Percentiles rank a stretch among this genome's conserved stretches.
Evolutionary conservation across 2,888 invertebrate genomes (phyloP).

Genomic region (Julus scandinavius): DNA sequence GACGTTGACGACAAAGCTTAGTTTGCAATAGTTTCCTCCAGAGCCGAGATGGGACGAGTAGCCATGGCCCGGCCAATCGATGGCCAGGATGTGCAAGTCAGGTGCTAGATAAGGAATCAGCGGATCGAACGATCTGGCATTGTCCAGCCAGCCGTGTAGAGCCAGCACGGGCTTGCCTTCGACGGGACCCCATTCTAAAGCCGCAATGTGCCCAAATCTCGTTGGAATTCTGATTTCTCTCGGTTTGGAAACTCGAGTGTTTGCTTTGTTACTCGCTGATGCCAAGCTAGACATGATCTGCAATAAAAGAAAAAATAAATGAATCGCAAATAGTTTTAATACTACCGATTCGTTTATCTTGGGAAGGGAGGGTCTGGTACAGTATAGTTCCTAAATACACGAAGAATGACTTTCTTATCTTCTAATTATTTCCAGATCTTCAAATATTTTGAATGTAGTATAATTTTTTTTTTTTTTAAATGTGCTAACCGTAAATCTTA

Average conservation of each 20-base stretch:
- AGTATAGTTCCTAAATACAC: background rate
- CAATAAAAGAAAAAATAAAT: background rate
- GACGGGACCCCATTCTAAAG: slow-evolving; percentile 50
- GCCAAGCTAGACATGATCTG: background rate
- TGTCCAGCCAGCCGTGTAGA: slow-evolving; percentile 59
- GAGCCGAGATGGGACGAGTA: slow-evolving; percentile 58
- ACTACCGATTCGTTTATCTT: background rate
- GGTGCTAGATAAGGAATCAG: slow-evolving; percentile 55
- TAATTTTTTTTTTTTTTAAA: too few species aligned
- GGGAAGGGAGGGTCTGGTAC: background rate
- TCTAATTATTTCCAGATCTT: too few species aligned
- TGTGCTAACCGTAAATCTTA: too few species aligned
- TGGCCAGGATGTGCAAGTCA: slow-evolving; percentile 56
- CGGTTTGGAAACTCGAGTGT: background rate
- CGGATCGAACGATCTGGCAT: slow-evolving; percentile 57
- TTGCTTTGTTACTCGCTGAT: background rate
- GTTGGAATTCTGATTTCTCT: slow-evolving; percentile 50
- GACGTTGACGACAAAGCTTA: slow-evolving; percentile 54
- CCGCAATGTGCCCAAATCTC: slow-evolving; percentile 49
- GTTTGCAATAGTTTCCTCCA: slow-evolving; percentile 54
- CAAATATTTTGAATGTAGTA: too few species aligned
- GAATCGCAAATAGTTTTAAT: background rate
- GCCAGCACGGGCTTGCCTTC: slow-evolving; percentile 56
- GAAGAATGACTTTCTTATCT: too few species aligned
- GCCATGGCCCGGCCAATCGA: slow-evolving; percentile 58